phyloP scores from a whole-genome alignment of 2,888 invertebrate genomes.

The Drosophila austrosaltans region DNA sequence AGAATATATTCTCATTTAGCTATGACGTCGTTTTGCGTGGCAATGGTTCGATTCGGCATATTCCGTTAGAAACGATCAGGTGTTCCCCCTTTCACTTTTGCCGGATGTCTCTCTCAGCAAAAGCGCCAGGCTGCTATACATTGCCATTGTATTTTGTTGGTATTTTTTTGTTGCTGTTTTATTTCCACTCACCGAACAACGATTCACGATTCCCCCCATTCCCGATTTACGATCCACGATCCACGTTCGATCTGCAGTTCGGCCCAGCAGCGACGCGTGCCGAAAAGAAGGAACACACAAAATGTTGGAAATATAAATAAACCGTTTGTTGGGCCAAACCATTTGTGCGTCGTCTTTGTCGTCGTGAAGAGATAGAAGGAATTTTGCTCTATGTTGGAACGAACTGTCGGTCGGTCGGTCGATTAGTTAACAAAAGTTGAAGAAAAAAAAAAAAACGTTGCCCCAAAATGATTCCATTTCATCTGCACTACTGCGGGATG shows the following conservation, averaged over 20 bases:
- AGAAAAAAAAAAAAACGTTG: conserved; percentile 1
- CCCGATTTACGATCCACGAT: conserved; percentile 16
- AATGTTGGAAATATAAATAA: conserved; percentile 43
- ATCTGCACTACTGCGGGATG: conserved; percentile 22
- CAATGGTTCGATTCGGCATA: conserved; percentile 9
- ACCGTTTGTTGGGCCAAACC: conserved; percentile 32
- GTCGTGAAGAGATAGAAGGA: conserved; percentile 31
- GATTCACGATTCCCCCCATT: conserved; percentile 22
- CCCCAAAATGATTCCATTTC: conserved; percentile 29
- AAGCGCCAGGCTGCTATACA: neutral
- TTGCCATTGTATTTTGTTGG: too few relatives aligned
- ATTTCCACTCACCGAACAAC: neutral
- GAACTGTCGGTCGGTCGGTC: neutral
- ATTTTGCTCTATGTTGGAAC: conserved; percentile 30
- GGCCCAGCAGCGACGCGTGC: conserved; percentile 22
- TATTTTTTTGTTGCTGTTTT: neutral
- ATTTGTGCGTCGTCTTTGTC: conserved; percentile 45
- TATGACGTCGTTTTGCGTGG: conserved; percentile 6
- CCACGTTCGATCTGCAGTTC: conserved; percentile 20
- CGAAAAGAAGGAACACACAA: conserved; percentile 10
- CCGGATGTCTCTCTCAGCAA: conserved; percentile 9
- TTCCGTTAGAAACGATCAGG: conserved; percentile 41
- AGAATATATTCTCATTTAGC: conserved; percentile 31
- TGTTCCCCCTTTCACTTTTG: conserved; percentile 21
- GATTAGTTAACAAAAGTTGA: neutral